These are phyloP conservation scores for Channa striata DNA, from an alignment of 2,797 vertebrate species.

Conservation along the genomic window DNA sequence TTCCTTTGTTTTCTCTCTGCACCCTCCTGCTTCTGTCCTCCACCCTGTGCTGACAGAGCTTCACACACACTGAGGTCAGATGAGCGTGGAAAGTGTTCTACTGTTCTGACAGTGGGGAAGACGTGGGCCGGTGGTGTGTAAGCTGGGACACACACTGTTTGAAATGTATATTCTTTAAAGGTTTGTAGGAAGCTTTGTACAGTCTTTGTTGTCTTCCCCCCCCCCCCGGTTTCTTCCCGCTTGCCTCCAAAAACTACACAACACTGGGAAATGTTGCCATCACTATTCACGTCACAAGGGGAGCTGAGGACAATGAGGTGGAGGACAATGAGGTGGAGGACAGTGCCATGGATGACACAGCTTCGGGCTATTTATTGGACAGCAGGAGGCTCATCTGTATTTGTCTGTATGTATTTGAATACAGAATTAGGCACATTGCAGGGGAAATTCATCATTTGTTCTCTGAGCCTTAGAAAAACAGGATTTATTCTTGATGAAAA, in stretches of 20 bases:
- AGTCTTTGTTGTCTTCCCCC: constrained; percentile 19
- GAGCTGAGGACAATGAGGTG: background rate
- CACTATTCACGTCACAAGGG: background rate
- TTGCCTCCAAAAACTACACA: background rate
- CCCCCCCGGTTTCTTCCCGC: constrained; percentile 12
- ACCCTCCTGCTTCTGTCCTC: constrained; percentile 39
- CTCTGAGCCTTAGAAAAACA: constrained; percentile 5
- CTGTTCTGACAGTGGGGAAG: background rate
- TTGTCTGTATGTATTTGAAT: constrained; percentile 27
- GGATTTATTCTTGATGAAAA: constrained; percentile 5
- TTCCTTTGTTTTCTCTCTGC: constrained; percentile 15
- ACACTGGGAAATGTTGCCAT: background rate
- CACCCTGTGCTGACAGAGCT: constrained; percentile 69
- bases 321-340: constrained; percentile 27
- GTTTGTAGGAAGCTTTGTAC: constrained; percentile 22
- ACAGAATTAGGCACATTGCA: constrained; percentile 8
- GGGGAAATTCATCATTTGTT: constrained; percentile 9
- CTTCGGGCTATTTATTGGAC: constrained; percentile 24
- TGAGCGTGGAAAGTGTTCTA: background rate
- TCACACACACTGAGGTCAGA: background rate
- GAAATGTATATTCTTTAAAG: constrained; percentile 22
- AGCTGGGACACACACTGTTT: constrained; percentile 2
- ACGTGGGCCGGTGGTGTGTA: constrained; percentile 15
- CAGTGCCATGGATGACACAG: constrained; percentile 1
- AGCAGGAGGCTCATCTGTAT: constrained; percentile 21